These are phyloP conservation scores for Helicoverpa armigera DNA, from an alignment of 1,140 invertebrate species.

Conservation along the genomic window DNA sequence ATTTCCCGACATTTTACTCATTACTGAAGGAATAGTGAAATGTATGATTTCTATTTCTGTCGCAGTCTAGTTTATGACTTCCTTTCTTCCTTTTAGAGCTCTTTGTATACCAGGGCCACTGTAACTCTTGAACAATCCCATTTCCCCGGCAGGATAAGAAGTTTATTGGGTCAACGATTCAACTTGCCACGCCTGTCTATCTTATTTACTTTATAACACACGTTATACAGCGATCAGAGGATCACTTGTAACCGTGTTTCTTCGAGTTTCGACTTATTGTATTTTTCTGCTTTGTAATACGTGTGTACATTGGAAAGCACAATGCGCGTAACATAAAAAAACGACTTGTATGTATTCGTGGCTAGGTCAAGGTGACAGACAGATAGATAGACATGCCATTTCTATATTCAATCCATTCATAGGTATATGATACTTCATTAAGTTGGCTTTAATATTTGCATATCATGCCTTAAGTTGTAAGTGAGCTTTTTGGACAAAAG, in stretches of 20 bases:
- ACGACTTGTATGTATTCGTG: slow-evolving; percentile 9
- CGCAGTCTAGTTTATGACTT: no score
- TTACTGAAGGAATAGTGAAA: no score
- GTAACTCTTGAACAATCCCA: no score
- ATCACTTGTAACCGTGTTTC: slow-evolving; percentile 30
- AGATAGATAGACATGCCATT: slow-evolving; percentile 23
- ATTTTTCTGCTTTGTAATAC: slow-evolving; percentile 43
- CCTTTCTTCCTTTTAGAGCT: no score
- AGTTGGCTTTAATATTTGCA: slow-evolving; percentile 4
- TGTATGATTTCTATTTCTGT: no score
- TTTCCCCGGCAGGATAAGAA: no score
- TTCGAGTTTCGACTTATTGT: slow-evolving; percentile 36
- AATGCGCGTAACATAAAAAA: slow-evolving; percentile 25
- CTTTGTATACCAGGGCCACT: no score
- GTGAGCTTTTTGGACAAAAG: neutral
- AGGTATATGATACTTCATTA: slow-evolving; percentile 19
- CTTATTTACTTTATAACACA: neutral
- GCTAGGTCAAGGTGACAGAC: slow-evolving; percentile 43
- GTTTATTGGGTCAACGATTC: no score
- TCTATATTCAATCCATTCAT: neutral
- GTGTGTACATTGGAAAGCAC: slow-evolving; percentile 25
- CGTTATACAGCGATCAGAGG: slow-evolving; percentile 23
- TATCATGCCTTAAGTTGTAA: slow-evolving; percentile 13
- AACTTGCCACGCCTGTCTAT: neutral
- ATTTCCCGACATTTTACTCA: no score